These are phyloP conservation scores for Periphyllus acericola DNA, from an alignment of 2,888 invertebrate genomes.

Conservation along the genomic window DNA sequence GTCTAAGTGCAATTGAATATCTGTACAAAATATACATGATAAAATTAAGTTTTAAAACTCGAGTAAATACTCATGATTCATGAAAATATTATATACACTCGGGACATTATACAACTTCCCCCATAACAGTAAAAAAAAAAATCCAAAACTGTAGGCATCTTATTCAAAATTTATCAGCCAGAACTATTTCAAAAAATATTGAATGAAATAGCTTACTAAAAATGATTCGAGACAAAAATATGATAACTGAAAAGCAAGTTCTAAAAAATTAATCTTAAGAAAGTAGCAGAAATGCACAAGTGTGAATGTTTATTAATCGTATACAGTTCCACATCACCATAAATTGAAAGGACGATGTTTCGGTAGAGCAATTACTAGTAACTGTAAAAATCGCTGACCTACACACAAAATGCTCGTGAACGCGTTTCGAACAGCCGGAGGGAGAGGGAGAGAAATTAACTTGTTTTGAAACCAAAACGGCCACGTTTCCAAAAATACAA, in stretches of 20 bases:
- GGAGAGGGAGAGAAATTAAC: conserved; percentile 21
- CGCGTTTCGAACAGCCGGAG: neutral
- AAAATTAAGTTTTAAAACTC: no score
- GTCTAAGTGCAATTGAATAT: neutral
- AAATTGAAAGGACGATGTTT: neutral
- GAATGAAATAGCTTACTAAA: neutral
- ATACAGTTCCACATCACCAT: conserved; percentile 19
- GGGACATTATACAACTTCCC: no score
- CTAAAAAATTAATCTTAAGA: neutral
- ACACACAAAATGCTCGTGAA: neutral
- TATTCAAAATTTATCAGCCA: neutral
- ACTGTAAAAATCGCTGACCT: conserved; percentile 22
- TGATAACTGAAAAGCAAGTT: neutral
- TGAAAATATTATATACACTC: no score
- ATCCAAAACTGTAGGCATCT: no score
- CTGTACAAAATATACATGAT: neutral
- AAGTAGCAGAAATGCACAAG: neutral
- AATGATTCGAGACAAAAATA: neutral
- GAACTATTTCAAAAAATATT: neutral
- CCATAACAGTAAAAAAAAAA: no score
- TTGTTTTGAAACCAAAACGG: conserved; percentile 23
- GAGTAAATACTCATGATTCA: no score
- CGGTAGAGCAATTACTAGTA: conserved; percentile 23
- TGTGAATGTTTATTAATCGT: neutral
- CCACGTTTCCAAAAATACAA: conserved; percentile 28